phyloP scores from a whole-genome alignment of 2,797 vertebrate genomes.

The Neoniphon sammara region DNA sequence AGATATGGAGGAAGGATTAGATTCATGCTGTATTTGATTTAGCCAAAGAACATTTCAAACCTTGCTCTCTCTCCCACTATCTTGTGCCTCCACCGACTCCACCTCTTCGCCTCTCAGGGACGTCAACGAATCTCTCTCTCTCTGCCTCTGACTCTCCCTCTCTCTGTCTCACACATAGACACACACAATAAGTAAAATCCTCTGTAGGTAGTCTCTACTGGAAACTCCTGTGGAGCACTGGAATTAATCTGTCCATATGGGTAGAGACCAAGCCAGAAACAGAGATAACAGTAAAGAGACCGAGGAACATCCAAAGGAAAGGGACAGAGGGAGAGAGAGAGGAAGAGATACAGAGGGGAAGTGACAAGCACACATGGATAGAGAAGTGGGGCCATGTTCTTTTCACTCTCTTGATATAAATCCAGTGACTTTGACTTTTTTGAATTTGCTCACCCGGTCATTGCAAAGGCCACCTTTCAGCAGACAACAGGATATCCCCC shows the following conservation, averaged over 20 bases:
- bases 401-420: background rate
- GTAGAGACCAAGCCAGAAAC: conserved; percentile 14
- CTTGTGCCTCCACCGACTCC: background rate
- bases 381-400: background rate
- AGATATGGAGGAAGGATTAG: conserved; percentile 30
- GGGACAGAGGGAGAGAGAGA: background rate
- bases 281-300: background rate
- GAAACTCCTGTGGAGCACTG: conserved; percentile 25
- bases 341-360: background rate
- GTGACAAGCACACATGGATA: background rate
- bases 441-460: background rate
- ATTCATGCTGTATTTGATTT: conserved; percentile 43
- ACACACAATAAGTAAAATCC: conserved; percentile 6
- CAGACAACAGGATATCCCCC: background rate
- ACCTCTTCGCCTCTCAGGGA: background rate
- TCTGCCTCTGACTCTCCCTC: background rate
- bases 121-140: background rate
- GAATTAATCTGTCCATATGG: conserved; percentile 35
- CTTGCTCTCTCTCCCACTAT: background rate
- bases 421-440: background rate
- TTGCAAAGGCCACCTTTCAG: background rate
- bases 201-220: background rate
- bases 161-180: conserved; percentile 7
- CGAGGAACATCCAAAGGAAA: background rate
- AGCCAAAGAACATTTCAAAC: conserved; percentile 26